A percentile compares a stretch with the other conserved stretches of the same genome.
phyloP scores from a whole-genome alignment of 2,113 vertebrate species.

The Anarhynchus alexandrinus region DNA sequence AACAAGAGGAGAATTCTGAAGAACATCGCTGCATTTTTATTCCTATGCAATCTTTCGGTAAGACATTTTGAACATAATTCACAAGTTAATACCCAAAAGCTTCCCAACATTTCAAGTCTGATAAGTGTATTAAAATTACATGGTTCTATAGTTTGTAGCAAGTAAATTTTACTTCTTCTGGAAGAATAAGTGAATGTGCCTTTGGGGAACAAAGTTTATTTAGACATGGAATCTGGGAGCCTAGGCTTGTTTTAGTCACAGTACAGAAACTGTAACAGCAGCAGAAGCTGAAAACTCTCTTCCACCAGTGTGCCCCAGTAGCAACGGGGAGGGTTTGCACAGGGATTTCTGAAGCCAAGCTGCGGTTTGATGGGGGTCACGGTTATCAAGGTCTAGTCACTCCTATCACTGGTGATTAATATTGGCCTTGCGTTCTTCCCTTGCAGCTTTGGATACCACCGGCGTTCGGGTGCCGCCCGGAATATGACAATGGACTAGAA shows the following conservation, averaged over 20 bases:
- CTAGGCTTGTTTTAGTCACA: neutral
- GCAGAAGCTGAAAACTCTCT: neutral
- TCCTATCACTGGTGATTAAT: neutral
- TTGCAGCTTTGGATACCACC: slow-evolving; percentile 93
- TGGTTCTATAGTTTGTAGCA: neutral
- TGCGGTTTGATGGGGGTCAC: neutral
- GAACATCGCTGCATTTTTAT: slow-evolving; percentile 88
- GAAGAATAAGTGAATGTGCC: neutral
- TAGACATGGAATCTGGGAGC: neutral
- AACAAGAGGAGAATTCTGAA: slow-evolving; percentile 83
- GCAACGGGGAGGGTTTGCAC: neutral
- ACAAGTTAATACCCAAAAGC: neutral
- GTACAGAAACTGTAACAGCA: neutral
- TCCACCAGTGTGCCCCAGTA: neutral
- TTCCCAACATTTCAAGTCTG: neutral
- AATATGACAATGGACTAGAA: slow-evolving; percentile 94
- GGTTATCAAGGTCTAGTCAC: neutral
- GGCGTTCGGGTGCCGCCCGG: slow-evolving; percentile 93
- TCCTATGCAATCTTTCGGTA: slow-evolving; percentile 87
- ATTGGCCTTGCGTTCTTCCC: slow-evolving; percentile 4
- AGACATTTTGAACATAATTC: neutral
- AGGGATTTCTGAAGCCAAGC: neutral
- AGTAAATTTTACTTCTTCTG: neutral
- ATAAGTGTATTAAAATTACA: neutral
- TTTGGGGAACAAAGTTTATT: neutral